Conservation (phyloP, 2,797 vertebrate species). For the Melanotaenia parkinsoni region DNA sequence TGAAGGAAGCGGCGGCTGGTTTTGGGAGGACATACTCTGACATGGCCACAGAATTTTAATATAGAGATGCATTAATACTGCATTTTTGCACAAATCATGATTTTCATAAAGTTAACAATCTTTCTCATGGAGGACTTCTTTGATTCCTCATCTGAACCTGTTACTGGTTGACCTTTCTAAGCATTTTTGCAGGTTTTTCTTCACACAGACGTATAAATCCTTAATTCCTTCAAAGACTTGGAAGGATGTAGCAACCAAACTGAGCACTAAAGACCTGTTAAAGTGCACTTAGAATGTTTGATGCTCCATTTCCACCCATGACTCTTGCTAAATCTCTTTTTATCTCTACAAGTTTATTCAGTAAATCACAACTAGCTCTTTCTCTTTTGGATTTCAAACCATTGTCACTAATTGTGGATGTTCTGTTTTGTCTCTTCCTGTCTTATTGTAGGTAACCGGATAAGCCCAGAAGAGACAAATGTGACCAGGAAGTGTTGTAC, state of each 20-base stretch:
- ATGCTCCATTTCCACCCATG: too few relatives aligned
- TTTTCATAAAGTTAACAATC: slow-evolving; percentile 17
- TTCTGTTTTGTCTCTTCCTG: background rate
- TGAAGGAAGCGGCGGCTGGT: slow-evolving; percentile 35
- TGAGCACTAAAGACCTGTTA: too few relatives aligned
- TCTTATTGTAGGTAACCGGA: slow-evolving; percentile 41
- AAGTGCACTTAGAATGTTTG: too few relatives aligned
- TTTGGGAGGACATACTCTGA: slow-evolving; percentile 54
- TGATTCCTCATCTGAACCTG: slow-evolving; percentile 7
- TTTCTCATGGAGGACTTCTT: slow-evolving; percentile 10
- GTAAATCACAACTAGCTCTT: background rate
- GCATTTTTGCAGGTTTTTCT: background rate
- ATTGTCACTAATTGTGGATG: background rate
- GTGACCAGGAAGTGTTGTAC: slow-evolving; percentile 34
- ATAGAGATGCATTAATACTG: slow-evolving; percentile 42
- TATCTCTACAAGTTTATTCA: background rate
- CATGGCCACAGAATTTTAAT: slow-evolving; percentile 59
- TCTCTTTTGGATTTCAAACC: background rate
- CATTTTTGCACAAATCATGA: slow-evolving; percentile 28
- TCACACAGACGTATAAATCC: slow-evolving; percentile 15
- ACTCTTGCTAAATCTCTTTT: too few relatives aligned
- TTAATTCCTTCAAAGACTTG: slow-evolving; percentile 16
- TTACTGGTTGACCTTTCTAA: slow-evolving; percentile 4
- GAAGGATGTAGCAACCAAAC: background rate
- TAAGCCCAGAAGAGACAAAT: slow-evolving; percentile 29